Percentiles rank a stretch among this genome's conserved stretches.
phyloP scores from a whole-genome alignment of 1,140 invertebrate species.

The Teleogryllus occipitalis region DNA sequence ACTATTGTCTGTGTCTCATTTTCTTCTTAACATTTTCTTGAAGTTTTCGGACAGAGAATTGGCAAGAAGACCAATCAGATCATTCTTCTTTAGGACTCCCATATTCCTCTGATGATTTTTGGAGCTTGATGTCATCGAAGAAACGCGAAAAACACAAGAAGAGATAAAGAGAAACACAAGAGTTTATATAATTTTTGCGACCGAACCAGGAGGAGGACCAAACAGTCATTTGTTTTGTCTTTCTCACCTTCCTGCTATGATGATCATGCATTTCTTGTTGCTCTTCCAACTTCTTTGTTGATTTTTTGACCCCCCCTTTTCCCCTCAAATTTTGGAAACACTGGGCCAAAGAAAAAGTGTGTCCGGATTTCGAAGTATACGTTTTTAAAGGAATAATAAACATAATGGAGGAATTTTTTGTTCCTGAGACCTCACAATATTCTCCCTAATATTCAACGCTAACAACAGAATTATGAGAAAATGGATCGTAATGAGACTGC shows the following conservation, averaged over 20 bases:
- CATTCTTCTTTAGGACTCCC: too few relatives aligned
- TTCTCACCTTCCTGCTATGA: background rate
- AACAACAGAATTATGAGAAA: too few relatives aligned
- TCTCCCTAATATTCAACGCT: background rate
- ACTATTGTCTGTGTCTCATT: too few relatives aligned
- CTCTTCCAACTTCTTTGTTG: background rate
- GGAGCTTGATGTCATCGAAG: background rate
- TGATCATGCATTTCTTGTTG: background rate
- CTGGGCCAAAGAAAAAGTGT: background rate
- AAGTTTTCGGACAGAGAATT: too few relatives aligned
- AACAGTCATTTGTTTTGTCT: background rate
- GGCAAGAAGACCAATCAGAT: too few relatives aligned
- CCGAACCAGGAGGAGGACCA: background rate
- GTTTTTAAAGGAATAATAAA: background rate
- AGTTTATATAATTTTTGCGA: background rate
- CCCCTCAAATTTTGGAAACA: background rate
- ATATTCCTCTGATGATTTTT: too few relatives aligned
- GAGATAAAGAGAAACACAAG: conserved; percentile 25
- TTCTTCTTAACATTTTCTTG: too few relatives aligned
- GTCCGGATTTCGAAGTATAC: background rate
- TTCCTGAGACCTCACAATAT: background rate
- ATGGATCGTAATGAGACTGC: too few relatives aligned
- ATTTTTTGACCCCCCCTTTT: background rate
- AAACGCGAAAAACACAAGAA: conserved; percentile 40
- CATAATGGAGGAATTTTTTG: background rate